Evolutionary conservation across 2,113 vertebrate genomes (phyloP), one percentile per base, ranked within the genome.

Genomic region (Montifringilla adamsi): DNA sequence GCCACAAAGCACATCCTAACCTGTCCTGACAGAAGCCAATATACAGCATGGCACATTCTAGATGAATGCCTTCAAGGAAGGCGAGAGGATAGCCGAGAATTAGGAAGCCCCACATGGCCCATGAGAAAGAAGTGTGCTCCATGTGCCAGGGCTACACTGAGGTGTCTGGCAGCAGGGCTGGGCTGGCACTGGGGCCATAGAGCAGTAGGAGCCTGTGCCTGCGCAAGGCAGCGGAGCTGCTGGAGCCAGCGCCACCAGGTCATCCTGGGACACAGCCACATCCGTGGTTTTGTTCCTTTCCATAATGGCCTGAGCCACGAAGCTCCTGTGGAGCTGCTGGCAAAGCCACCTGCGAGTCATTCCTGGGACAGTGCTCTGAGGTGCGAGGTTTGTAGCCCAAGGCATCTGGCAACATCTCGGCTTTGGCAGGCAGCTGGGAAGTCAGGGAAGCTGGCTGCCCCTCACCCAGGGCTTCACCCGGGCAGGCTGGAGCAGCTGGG

Each of bases 321-420:
- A 90, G 64, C 63, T 92, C 47, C 85, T 20, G 55, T 8, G 9
- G 88, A 63, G 85, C 72, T 77, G 50, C 79, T 94, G 96, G 94
- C 88, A 95, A 17, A 8, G 9, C n/a, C 50, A 95, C 63, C 62
- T 87, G 53, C 1, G 0, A 89, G 52, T 44, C 17, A 6, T n/a
- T 91, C 77, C 64, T 89, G 77, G 89, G 84, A 64, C 0, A 2
- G 0, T 15, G 28, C 69, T 89, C 73, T 2, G 47, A 94, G 92
- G 81, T 85, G 64, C 3, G 0, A 1, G 1, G 60, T 75, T 67
- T 50, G 60, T 55, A 89, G 84, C 55, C 33, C 21, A 3, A 81
- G 66, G 84, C 81, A 75, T 41, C 81, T 78, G 77, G 77, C 84
- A 89, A 59, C 28, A 27, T 52, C 69, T 63, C 0, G 0, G 47